Percentiles rank a stretch among this genome's conserved stretches.
Evolutionary conservation across 2,113 vertebrate species (phyloP).

Genomic region (Hucho hucho): DNA sequence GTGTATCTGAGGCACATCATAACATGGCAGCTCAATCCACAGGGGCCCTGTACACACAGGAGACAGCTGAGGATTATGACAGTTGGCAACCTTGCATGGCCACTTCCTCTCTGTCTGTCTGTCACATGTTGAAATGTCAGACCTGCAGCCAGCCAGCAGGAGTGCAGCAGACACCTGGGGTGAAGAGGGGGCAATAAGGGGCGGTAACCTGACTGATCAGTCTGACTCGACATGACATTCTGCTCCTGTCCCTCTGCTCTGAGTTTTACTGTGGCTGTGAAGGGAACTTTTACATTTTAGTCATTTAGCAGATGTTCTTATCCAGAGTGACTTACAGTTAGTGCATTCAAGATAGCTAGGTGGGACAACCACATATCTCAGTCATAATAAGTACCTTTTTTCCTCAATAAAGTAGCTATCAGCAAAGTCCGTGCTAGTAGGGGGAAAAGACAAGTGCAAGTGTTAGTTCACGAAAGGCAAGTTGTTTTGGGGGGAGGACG

Average conservation of each 20-base stretch:
- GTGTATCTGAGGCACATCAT: neutral
- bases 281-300: neutral
- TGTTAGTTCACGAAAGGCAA: too few relatives aligned
- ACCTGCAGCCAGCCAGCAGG: neutral
- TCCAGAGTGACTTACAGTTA: too few relatives aligned
- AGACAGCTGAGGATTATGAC: neutral
- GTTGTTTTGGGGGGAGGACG: too few relatives aligned
- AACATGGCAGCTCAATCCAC: neutral
- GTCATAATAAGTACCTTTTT: too few relatives aligned
- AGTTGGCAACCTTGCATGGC: neutral
- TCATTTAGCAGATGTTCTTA: too few relatives aligned
- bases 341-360: too few relatives aligned
- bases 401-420: too few relatives aligned
- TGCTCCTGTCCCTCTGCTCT: constrained; percentile 13
- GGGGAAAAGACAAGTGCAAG: too few relatives aligned
- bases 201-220: constrained; percentile 13
- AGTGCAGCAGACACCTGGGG: neutral
- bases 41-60: neutral
- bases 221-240: constrained; percentile 22
- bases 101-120: neutral
- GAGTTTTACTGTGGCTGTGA: constrained; percentile 19
- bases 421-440: too few relatives aligned
- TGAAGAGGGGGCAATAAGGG: neutral
- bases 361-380: too few relatives aligned
- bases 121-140: neutral